phyloP scores from a whole-genome alignment of 2,113 vertebrate species.

The Calyptommatus sinebrachiatus region DNA sequence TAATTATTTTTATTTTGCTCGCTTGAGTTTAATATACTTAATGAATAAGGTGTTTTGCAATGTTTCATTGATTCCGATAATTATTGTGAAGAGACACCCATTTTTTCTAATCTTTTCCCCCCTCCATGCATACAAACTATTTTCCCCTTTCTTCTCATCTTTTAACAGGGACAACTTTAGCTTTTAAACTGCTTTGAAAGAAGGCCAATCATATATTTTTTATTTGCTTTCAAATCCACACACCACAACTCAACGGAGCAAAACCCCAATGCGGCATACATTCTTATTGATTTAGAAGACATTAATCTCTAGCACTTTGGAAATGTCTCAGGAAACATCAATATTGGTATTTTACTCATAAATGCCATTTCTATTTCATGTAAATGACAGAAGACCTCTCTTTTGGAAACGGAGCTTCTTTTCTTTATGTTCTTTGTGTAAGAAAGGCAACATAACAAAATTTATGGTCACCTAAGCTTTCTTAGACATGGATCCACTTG shows the following conservation, averaged over 20 bases:
- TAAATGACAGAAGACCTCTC: not conserved
- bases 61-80: too few relatives aligned
- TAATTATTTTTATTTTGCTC: too few relatives aligned
- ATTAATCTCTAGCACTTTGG: slow-evolving; percentile 21
- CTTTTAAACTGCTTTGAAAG: not conserved
- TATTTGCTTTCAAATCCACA: not conserved
- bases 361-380: slow-evolving; percentile 16
- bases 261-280: not conserved
- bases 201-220: not conserved
- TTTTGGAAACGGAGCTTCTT: not conserved
- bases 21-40: too few relatives aligned
- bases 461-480: not conserved
- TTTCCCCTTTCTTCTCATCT: too few relatives aligned
- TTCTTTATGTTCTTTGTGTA: not conserved
- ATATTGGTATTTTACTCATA: slow-evolving; percentile 33
- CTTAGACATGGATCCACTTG: not conserved
- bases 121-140: too few relatives aligned
- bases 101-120: too few relatives aligned
- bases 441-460: not conserved
- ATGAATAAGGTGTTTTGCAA: too few relatives aligned
- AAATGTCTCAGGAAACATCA: slow-evolving; percentile 25
- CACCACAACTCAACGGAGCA: not conserved
- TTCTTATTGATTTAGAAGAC: slow-evolving; percentile 21
- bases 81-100: too few relatives aligned
- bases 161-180: not conserved